phyloP scores from a whole-genome alignment of 1,140 invertebrate species.

The Panagrolaimus sp. region DNA sequence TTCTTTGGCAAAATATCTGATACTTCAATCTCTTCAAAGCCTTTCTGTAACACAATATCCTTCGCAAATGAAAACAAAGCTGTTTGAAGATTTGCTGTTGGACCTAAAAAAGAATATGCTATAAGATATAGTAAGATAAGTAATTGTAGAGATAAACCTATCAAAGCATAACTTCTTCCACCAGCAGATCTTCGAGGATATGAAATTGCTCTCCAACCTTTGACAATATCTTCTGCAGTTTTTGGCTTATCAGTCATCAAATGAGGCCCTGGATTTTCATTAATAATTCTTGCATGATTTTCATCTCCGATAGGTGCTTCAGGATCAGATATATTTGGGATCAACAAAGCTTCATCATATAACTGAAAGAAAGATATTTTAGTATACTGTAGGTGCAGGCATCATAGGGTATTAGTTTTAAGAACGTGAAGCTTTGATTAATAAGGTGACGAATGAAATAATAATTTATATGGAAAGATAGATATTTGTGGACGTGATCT shows the following conservation, averaged over 20 bases:
- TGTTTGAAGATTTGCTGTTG: constrained; percentile 47
- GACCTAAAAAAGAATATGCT: constrained; percentile 41
- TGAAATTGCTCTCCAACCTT: constrained; percentile 45
- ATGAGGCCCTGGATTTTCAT: constrained; percentile 14
- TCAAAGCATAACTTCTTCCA: constrained; percentile 47
- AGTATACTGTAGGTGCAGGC: no score
- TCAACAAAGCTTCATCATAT: constrained; percentile 48
- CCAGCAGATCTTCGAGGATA: constrained; percentile 44
- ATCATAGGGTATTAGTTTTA: no score
- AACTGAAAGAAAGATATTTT: constrained; percentile 35
- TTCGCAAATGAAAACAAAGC: constrained; percentile 44
- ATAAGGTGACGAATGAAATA: no score
- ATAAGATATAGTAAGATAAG: background rate
- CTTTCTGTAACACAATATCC: constrained; percentile 25
- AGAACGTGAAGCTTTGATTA: no score
- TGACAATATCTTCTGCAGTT: constrained; percentile 48
- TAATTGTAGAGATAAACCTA: no score
- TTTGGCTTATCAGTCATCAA: constrained; percentile 5
- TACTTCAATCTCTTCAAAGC: constrained; percentile 43
- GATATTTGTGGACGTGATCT: no score
- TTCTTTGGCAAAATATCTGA: constrained; percentile 42
- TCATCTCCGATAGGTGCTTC: constrained; percentile 44
- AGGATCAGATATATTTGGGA: constrained; percentile 60
- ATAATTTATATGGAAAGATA: no score
- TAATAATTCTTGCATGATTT: constrained; percentile 35